Evolutionary conservation across 2,888 invertebrate genomes (phyloP), one percentile per base, ranked within the genome.

Genomic region (Magallana nippona): DNA sequence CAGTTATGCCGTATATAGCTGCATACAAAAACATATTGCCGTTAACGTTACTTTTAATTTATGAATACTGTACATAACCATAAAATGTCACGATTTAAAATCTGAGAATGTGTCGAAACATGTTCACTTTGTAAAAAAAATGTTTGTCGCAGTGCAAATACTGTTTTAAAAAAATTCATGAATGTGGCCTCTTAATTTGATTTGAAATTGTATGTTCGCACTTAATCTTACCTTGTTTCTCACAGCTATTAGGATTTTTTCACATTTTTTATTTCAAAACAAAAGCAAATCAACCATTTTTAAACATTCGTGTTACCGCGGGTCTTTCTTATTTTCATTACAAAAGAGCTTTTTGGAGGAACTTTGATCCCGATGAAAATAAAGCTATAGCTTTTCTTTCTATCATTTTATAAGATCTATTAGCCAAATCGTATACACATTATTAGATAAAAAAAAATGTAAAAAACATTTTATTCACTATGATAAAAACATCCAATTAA

Each of bases 291-390:
- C 71, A 32, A 27, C 71, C 71, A 71, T 71, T 71, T 71, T 71
- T 71, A 71, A 71, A 71, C 71, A 71, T 71, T 71, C 71, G 71
- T 8, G 71, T 71, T 71, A 32, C 71, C 71, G 71, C 27, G 71
- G 32, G 15, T 17, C 71, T 71, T 71, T 71, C 15, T 71, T 71
- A 32, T 71, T 71, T 71, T 71, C 71, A 71, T 27, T 71, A 22
- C 71, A 71, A 22, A 71, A 71, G 71, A 71, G 71, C 27, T 71
- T 63, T 10, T 11, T 71, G 11, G 44, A 44, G 15, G 71, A 11
- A 32, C 1, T 10, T 32, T 32, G 22, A 71, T 22, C 27, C 71
- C 71, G 71, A 71, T 27, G 8, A 44, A 44, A 44, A 44, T 44
- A 44, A 44, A 44, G 8, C 44, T 44, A 44, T 44, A 44, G 8